Base-by-base conservation (phyloP, 2,797 vertebrate species). In the Cygnus olor region DNA sequence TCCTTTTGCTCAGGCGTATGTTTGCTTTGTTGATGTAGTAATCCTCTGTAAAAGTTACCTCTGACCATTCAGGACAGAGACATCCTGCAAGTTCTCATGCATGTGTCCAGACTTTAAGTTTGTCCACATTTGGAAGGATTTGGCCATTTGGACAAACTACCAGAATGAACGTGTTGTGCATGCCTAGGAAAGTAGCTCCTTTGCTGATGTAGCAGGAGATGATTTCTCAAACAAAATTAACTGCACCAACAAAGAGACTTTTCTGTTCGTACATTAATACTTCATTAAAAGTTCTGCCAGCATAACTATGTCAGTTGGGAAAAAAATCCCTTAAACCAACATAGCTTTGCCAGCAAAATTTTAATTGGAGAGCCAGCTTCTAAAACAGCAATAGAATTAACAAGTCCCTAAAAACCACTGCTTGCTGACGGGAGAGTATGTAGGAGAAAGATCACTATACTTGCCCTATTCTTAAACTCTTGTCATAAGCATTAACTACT, bases 301-400 rank as follows among this genome's bases (percentile, higher is more conserved):
- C 21, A 17, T 92, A 89, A 74, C 72, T 92, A 25, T 74, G 81
- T 93, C 87, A 88, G 20, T 2, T 85, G 90, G 89, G 76, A 77
- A 93, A 92, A 87, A 90, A 69, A 10, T 93, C 81, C 45, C 79
- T 72, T 91, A 93, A 93, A 89, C 42, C 58, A 95, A 63, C 19
- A 44, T 44, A 72, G 76, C 76, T 91, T 80, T 61, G 49, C 81
- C 93, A 94, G 94, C 61, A 95, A 95, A 88, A 94, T 76, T 92
- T 86, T 89, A 92, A 95, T 92, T 95, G 89, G 65, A 83, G 45
- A 65, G 9, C 28, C 73, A 85, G 76, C n/a, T 85, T 93, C 91
- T 89, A 64, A 88, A 94, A 80, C 71, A 89, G 63, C 80, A 86
- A 86, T 78, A 85, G 65, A 92, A 90, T 90, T 92, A 95, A 32